Conservation (phyloP, 2,888 invertebrate genomes). For the Meghimatium bilineatum region DNA sequence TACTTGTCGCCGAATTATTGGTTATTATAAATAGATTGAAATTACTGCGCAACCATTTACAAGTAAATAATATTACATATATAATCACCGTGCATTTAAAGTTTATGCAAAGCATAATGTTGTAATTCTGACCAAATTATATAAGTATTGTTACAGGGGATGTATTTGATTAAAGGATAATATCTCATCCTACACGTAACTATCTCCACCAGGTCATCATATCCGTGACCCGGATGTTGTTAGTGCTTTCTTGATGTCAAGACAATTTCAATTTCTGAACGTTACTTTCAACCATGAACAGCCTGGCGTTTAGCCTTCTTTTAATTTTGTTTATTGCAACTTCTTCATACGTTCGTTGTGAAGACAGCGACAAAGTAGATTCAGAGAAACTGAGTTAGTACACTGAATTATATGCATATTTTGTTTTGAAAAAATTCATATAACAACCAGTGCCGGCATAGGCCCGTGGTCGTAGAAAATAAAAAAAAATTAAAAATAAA, state of each 20-base stretch:
- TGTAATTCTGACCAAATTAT: no score
- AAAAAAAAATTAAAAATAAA: no score
- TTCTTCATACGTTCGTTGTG: background rate
- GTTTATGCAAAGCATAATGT: background rate
- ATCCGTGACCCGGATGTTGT: constrained; percentile 24
- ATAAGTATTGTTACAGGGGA: no score
- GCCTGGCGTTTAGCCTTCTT: background rate
- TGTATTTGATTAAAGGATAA: no score
- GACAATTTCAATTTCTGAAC: background rate
- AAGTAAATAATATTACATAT: background rate
- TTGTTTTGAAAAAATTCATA: no score
- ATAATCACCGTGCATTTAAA: background rate
- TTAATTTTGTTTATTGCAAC: background rate
- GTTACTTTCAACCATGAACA: background rate
- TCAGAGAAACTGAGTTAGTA: background rate
- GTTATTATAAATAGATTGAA: constrained; percentile 13
- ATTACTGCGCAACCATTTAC: background rate
- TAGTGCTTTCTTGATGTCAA: background rate
- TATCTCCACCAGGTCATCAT: no score
- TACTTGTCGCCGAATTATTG: constrained; percentile 25
- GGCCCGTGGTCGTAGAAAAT: no score
- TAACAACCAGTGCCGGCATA: no score
- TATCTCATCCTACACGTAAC: no score
- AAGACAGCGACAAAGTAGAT: background rate
- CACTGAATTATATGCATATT: background rate